Percentiles rank a stretch among this genome's conserved stretches.
Evolutionary conservation across 2,888 invertebrate genomes (phyloP).

Genomic region (Drosophila villosipedis): DNA sequence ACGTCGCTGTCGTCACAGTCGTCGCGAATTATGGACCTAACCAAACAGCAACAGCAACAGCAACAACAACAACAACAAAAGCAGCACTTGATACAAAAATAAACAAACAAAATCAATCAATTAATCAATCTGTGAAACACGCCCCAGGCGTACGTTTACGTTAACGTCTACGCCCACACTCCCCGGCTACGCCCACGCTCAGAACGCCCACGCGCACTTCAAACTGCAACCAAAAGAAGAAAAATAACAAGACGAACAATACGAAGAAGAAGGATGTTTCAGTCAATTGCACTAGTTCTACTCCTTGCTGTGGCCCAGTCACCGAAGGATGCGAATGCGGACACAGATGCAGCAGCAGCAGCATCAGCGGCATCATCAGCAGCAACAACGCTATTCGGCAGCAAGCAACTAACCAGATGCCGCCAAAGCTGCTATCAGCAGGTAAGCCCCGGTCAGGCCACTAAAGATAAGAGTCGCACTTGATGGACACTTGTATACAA

Average conservation of each 20-base stretch:
- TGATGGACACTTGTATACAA: conserved; percentile 72
- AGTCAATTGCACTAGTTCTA: conserved; percentile 60
- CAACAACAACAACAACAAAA: conserved; percentile 18
- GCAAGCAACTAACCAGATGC: conserved; percentile 84
- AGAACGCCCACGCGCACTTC: conserved; percentile 27
- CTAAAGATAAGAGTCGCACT: conserved; percentile 57
- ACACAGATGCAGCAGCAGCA: conserved; percentile 38
- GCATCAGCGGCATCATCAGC: conserved; percentile 24
- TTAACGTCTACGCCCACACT: conserved; percentile 28
- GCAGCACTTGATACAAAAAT: conserved; percentile 74
- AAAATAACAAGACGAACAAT: conserved; percentile 20
- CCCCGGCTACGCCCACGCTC: conserved; percentile 5
- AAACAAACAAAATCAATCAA: conserved; percentile 80
- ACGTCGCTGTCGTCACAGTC: conserved; percentile 55
- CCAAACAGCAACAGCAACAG: conserved; percentile 43
- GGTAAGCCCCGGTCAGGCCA: conserved; percentile 71
- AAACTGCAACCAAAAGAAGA: conserved; percentile 26
- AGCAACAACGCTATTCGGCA: conserved; percentile 60
- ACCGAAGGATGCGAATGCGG: conserved; percentile 26
- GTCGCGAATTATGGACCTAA: conserved; percentile 61
- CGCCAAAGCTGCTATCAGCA: conserved; percentile 85
- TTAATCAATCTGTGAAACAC: conserved; percentile 69
- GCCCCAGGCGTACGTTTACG: conserved; percentile 51
- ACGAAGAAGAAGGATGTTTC: conserved; percentile 55
- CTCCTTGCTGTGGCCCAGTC: conserved; percentile 38